These are phyloP conservation scores for Antennarius striatus DNA, from an alignment of 2,113 vertebrate genomes.

Conservation along the genomic window DNA sequence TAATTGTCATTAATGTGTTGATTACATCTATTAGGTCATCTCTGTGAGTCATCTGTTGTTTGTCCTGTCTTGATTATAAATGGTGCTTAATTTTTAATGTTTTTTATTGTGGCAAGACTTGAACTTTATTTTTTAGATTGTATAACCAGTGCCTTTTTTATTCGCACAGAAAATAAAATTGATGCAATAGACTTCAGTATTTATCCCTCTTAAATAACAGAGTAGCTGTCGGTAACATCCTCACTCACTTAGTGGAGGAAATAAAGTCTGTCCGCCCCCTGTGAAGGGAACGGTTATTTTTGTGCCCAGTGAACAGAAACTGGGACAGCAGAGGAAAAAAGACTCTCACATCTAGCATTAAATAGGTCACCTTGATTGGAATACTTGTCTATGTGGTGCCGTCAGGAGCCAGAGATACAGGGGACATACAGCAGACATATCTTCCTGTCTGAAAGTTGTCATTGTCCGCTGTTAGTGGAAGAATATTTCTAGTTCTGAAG, in stretches of 20 bases:
- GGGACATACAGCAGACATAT: constrained; percentile 20
- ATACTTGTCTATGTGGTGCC: constrained; percentile 57
- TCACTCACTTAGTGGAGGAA: constrained; percentile 44
- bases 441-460: constrained; percentile 41
- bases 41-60: constrained; percentile 50
- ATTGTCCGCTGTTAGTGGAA: constrained; percentile 36
- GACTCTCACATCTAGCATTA: constrained; percentile 65
- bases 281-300: constrained; percentile 74
- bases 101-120: neutral
- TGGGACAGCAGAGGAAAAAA: constrained; percentile 65
- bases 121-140: constrained; percentile 11
- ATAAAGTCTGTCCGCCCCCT: constrained; percentile 29
- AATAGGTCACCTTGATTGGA: constrained; percentile 80
- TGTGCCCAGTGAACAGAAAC: constrained; percentile 66
- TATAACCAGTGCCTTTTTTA: constrained; percentile 14
- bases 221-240: constrained; percentile 47
- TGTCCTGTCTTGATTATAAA: constrained; percentile 39
- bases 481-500: constrained; percentile 50
- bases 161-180: constrained; percentile 19
- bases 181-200: constrained; percentile 18
- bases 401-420: constrained; percentile 46
- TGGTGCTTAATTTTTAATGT: neutral
- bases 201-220: constrained; percentile 36
- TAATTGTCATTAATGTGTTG: constrained; percentile 35
- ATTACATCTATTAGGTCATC: constrained; percentile 24